These are phyloP conservation scores for Macaria liturata DNA, from an alignment of 2,888 invertebrate genomes.

Conservation along the genomic window DNA sequence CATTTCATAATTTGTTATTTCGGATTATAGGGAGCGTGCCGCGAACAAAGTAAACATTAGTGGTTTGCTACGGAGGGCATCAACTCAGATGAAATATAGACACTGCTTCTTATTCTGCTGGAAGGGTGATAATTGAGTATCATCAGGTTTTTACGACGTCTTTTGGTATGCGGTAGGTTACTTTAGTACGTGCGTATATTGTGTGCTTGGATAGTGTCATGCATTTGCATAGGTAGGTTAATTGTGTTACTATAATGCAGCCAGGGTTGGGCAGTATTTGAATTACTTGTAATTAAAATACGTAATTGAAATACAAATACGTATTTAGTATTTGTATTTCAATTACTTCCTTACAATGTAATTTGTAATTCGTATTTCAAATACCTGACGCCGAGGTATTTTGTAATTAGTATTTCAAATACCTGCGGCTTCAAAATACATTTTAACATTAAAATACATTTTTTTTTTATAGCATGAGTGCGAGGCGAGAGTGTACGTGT, in stretches of 20 bases:
- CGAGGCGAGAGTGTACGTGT: no score
- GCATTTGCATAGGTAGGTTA: slow-evolving; percentile 33
- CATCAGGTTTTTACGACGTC: slow-evolving; percentile 43
- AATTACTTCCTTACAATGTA: not conserved
- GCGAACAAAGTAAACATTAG: slow-evolving; percentile 79
- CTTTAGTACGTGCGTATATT: not conserved
- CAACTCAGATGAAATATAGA: slow-evolving; percentile 37
- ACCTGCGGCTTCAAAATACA: no score
- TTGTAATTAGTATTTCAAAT: no score
- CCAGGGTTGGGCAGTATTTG: slow-evolving; percentile 32
- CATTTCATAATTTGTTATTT: slow-evolving; percentile 82
- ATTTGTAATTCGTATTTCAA: no score
- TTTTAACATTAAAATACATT: no score
- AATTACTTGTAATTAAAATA: slow-evolving; percentile 45
- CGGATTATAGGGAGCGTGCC: slow-evolving; percentile 77
- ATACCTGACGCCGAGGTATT: no score
- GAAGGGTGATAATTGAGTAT: slow-evolving; percentile 59
- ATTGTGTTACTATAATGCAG: slow-evolving; percentile 11
- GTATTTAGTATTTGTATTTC: slow-evolving; percentile 22
- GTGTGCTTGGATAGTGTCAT: slow-evolving; percentile 29
- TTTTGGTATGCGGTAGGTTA: slow-evolving; percentile 46
- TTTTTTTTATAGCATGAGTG: no score
- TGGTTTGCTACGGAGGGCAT: slow-evolving; percentile 37
- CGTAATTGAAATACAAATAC: slow-evolving; percentile 46
- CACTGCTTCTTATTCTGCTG: not conserved